Evolutionary conservation across 2,113 vertebrate genomes (phyloP).

Genomic region (Neopipo cinnamomea): DNA sequence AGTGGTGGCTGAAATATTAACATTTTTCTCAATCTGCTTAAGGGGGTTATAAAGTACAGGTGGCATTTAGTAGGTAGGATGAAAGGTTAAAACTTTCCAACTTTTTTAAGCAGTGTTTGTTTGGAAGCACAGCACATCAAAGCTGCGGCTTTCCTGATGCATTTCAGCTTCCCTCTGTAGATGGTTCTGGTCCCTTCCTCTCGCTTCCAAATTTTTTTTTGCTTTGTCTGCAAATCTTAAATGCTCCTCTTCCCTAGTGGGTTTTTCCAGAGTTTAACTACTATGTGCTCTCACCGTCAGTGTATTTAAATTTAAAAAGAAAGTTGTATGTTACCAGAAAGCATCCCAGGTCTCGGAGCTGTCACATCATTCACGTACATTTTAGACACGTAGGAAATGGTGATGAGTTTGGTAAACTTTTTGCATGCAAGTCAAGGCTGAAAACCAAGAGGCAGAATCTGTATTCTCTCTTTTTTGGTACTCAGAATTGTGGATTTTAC

Average conservation of each 20-base stretch:
- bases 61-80: not conserved
- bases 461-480: not conserved
- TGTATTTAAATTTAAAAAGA: not conserved
- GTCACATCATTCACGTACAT: accelerated
- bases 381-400: not conserved
- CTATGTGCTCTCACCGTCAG: not conserved
- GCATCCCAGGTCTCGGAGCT: not conserved
- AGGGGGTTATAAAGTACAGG: not conserved
- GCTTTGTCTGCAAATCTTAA: not conserved
- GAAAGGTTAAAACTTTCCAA: not conserved
- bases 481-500: not conserved
- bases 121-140: not conserved
- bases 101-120: not conserved
- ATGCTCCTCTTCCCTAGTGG: not conserved
- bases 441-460: not conserved
- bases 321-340: not conserved
- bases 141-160: not conserved
- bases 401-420: not conserved
- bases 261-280: not conserved
- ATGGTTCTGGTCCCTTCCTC: not conserved
- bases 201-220: not conserved
- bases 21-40: not conserved
- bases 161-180: not conserved
- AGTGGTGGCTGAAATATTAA: not conserved
- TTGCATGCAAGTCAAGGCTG: not conserved